Percentiles rank a stretch among this genome's conserved stretches.
phyloP scores from a whole-genome alignment of 1,140 invertebrate species.

The Halyomorpha halys region DNA sequence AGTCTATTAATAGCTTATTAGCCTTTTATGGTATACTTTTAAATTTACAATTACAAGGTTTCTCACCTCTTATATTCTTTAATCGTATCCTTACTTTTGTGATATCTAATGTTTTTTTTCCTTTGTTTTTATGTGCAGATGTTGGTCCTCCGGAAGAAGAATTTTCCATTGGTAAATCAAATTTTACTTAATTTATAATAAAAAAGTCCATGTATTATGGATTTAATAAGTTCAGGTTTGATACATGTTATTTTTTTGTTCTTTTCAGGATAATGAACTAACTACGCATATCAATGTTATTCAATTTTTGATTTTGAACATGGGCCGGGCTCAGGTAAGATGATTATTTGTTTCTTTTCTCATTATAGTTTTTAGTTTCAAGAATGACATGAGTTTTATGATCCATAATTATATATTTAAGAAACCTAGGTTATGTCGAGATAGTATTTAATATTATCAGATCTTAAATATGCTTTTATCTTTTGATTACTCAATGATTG shows the following conservation, averaged over 20 bases:
- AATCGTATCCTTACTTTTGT: neutral
- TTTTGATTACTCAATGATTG: too few species aligned
- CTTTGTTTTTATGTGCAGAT: neutral
- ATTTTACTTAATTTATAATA: neutral
- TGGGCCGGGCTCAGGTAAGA: constrained; percentile 15
- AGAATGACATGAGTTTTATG: too few species aligned
- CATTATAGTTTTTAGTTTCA: too few species aligned
- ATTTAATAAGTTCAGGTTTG: neutral
- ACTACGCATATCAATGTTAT: constrained; percentile 11
- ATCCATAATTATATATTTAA: too few species aligned
- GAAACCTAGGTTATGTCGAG: too few species aligned
- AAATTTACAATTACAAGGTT: too few species aligned
- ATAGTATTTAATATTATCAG: too few species aligned
- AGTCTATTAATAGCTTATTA: neutral
- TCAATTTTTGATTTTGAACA: constrained; percentile 3
- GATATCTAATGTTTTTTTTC: neutral
- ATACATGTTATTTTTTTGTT: constrained; percentile 2
- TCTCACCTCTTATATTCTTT: neutral
- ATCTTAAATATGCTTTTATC: too few species aligned
- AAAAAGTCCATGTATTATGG: neutral
- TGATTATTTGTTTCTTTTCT: constrained; percentile 7
- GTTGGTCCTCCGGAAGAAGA: neutral
- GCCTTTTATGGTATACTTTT: too few species aligned
- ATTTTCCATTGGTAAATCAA: neutral
- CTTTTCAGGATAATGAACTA: constrained; percentile 19